Percentiles rank a stretch among this genome's conserved stretches.
Conservation (phyloP, 2,797 vertebrate genomes). For the Pogonophryne albipinna region DNA sequence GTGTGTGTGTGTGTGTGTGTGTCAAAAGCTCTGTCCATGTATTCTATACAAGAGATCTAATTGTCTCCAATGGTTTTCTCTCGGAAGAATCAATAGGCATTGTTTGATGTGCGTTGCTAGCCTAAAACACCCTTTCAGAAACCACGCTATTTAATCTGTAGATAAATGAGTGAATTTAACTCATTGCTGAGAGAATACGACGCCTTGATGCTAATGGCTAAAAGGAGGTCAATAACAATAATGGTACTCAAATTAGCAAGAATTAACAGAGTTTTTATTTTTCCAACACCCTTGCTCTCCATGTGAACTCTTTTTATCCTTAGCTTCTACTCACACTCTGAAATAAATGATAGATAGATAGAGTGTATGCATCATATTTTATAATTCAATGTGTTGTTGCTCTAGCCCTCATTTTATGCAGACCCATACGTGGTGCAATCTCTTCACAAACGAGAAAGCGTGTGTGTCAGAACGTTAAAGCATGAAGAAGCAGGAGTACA, state of each 20-base stretch:
- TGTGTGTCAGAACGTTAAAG: slow-evolving; percentile 9
- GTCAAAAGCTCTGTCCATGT: slow-evolving; percentile 59
- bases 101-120: slow-evolving; percentile 71
- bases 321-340: background rate
- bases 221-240: slow-evolving; percentile 3
- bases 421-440: background rate
- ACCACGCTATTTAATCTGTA: slow-evolving; percentile 52
- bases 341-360: slow-evolving; percentile 5
- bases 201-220: slow-evolving; percentile 17
- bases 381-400: background rate
- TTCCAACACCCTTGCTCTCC: background rate
- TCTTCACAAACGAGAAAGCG: slow-evolving; percentile 10
- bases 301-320: slow-evolving; percentile 3
- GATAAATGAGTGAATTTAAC: slow-evolving; percentile 50
- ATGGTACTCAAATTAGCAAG: slow-evolving; percentile 13
- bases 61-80: slow-evolving; percentile 77
- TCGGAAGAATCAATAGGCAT: slow-evolving; percentile 76
- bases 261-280: slow-evolving; percentile 5
- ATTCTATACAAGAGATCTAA: slow-evolving; percentile 76
- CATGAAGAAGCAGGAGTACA: slow-evolving; percentile 21
- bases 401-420: slow-evolving; percentile 11
- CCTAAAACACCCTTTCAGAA: slow-evolving; percentile 63
- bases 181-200: slow-evolving; percentile 38
- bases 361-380: background rate
- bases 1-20: no score